Base-by-base conservation (phyloP, 2,888 invertebrate genomes). In the Zaprionus lineosus region DNA sequence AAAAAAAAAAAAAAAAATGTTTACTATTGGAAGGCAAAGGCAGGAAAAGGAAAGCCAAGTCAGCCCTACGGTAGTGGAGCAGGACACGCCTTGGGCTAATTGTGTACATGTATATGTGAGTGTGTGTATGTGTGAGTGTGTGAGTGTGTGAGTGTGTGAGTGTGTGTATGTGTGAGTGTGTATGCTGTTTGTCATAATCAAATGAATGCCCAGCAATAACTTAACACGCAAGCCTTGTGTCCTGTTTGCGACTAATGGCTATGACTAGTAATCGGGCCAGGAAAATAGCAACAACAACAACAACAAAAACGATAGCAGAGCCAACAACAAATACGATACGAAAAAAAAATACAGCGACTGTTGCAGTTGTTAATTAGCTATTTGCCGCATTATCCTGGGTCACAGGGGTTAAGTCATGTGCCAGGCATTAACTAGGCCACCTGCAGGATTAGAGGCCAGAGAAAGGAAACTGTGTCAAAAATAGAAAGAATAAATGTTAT, bases 291-390 rank as follows among this genome's bases (percentile, higher is more conserved):
- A 11, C 3, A 7, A 15, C 2, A 34, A 34, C 15, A 34, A 34
- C 5, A 34, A 34, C 34, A 29, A 29, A 4, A 11, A n/a, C 21
- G 4, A 21, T 7, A 21, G 7, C 21, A 18, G 16, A 28, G 3
- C 3, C 2, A 15, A 8, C 11, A 21, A 21, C 9, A 3, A 16
- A 9, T 37, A 26, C 31, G 28, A 41, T 44, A 28, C 14, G 26
- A 12, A 33, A 19, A 14, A 31, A 37, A 46, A 58, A 60, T 64
- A 57, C 31, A 63, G 67, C 74, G 37, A 56, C 72, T 63, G 47
- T 63, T 79, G 78, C 84, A 79, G 71, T 82, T 74, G 74, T 74
- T 79, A 79, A 79, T 79, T 79, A 84, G 65, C 59, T 53, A 63
- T 74, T 84, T 77, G 78, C 62, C 74, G 84, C 84, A 78, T 84